phyloP scores from a whole-genome alignment of 2,113 vertebrate genomes.

The Callaeas wilsoni region DNA sequence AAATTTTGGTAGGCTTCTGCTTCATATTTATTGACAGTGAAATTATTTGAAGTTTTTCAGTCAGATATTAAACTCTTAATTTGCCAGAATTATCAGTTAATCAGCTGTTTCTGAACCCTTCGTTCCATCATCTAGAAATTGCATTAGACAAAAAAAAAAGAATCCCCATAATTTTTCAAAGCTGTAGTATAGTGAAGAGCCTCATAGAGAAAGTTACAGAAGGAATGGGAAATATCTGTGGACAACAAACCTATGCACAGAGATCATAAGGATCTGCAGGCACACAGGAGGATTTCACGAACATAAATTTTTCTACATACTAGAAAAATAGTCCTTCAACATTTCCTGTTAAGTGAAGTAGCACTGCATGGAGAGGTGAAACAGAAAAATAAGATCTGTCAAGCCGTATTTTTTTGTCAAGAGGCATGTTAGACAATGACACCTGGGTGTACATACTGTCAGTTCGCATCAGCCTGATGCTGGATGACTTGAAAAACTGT shows the following conservation, averaged over 20 bases:
- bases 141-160: background rate
- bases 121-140: background rate
- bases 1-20: background rate
- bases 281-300: background rate
- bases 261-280: background rate
- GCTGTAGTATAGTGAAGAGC: background rate
- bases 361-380: background rate
- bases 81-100: background rate
- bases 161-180: background rate
- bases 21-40: background rate
- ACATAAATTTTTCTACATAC: background rate
- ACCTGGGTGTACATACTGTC: conserved; percentile 25
- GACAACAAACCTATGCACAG: background rate
- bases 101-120: background rate
- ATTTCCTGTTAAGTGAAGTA: background rate
- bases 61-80: background rate
- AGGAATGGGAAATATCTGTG: background rate
- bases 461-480: conserved; percentile 13
- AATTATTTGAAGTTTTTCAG: background rate
- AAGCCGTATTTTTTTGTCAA: background rate
- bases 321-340: background rate
- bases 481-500: background rate
- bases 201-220: background rate
- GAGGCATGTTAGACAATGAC: background rate
- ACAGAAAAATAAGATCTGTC: conserved; percentile 2